Evolutionary conservation across 2,888 invertebrate species (phyloP).

Genomic region (Ectobius pallidus): DNA sequence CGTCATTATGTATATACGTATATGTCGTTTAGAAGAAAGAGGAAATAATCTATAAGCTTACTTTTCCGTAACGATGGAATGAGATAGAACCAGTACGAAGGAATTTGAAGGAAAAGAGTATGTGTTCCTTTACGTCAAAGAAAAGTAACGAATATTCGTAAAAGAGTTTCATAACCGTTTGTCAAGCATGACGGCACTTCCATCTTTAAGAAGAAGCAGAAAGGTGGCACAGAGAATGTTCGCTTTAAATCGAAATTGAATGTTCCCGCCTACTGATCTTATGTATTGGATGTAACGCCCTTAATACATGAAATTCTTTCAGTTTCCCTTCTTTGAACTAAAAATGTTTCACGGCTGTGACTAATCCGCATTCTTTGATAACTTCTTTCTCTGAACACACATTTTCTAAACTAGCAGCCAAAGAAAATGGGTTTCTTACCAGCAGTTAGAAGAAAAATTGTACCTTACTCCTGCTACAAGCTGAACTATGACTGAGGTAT

Average conservation of each 20-base stretch:
- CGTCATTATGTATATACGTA: background rate
- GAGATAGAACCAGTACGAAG: background rate
- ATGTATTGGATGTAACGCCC: background rate
- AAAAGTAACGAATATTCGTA: background rate
- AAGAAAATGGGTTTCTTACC: no score
- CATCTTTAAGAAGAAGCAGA: background rate
- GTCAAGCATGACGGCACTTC: background rate
- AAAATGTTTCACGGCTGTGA: no score
- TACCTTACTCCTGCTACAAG: no score
- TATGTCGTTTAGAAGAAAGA: background rate
- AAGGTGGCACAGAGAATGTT: constrained; percentile 4
- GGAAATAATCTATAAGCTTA: constrained; percentile 4
- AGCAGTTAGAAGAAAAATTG: no score
- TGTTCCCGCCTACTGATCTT: background rate
- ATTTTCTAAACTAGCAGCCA: no score
- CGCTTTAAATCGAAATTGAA: background rate
- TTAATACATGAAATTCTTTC: background rate
- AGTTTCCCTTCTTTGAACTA: no score
- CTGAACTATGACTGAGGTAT: no score
- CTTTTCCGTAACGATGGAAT: background rate
- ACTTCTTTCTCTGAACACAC: no score
- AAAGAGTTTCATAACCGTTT: constrained; percentile 19
- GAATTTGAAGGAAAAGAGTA: background rate
- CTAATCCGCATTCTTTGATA: no score
- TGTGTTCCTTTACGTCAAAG: constrained; percentile 20